Base-by-base conservation (phyloP, 2,113 vertebrate species). In the Taurulus bubalis region DNA sequence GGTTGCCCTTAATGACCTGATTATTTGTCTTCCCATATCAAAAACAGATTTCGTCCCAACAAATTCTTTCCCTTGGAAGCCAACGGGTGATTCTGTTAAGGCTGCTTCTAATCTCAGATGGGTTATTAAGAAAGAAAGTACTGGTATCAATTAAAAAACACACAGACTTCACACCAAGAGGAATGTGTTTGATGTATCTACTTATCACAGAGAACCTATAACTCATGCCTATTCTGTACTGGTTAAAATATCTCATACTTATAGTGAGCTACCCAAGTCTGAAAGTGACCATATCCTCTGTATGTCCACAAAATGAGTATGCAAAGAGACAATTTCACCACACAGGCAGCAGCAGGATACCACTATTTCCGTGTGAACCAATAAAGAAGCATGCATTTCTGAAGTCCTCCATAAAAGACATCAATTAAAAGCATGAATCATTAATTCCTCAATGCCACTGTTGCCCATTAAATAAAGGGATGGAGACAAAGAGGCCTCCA, bases 21-120 rank as follows among this genome's bases (percentile, higher is more conserved):
- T 89, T 91, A 93, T 93, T 93, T 95, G 91, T 95, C 92, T 91
- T 91, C 76, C 78, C 75, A 73, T 92, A 93, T 93, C 85, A 92
- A 91, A 93, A 93, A 87, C 91, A 91, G 82, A 92, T 93, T 93
- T 92, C 51, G 15, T 74, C 79, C 77, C 72, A 84, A 88, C 82
- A 59, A 81, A 89, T 87, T 87, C 85, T 92, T 91, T 89, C 88
- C 89, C 67, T 75, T 93, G 77, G 80, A 91, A 88, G 87, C 83
- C 75, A 82, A 76, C 71, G 83, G 80, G 74, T 49, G 83, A 90
- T 86, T 90, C 89, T 85, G 86, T 86, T 74, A 60, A 75, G 85
- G 79, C 85, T 87, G 82, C 75, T 83, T 84, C 77, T 85, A 80
- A 90, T 83, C 85, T 90, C 74, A 80, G 70, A 76, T 84, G 85